These are phyloP conservation scores for Cassiopea xamachana DNA, from an alignment of 30 jellyfish, hydroid and myxozoan genomes.

Conservation along the genomic window DNA sequence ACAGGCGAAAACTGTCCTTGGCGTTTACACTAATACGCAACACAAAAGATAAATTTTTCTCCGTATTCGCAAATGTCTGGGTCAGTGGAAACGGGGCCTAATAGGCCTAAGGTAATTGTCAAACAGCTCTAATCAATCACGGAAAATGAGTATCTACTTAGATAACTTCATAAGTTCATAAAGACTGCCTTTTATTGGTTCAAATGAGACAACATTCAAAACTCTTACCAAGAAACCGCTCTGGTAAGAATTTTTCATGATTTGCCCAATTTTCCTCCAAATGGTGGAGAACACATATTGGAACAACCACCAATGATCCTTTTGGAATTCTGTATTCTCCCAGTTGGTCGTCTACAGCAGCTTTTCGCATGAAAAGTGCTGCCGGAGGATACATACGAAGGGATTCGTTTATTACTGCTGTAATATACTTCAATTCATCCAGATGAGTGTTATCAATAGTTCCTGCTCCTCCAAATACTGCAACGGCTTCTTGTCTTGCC, in stretches of 20 bases:
- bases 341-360: slow-evolving; percentile 45
- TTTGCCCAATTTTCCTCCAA: slow-evolving; percentile 64
- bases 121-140: too few relatives aligned
- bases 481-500: slow-evolving; percentile 57
- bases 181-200: background rate
- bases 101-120: too few relatives aligned
- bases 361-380: slow-evolving; percentile 40
- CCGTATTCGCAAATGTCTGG: too few relatives aligned
- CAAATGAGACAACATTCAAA: background rate
- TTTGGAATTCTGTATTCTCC: slow-evolving; percentile 70
- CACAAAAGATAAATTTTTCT: too few relatives aligned
- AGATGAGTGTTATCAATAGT: background rate
- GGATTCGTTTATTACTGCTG: slow-evolving; percentile 72
- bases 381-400: slow-evolving; percentile 72
- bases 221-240: slow-evolving; percentile 44
- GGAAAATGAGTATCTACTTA: too few relatives aligned
- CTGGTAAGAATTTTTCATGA: slow-evolving; percentile 62
- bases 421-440: slow-evolving; percentile 40
- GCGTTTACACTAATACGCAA: too few relatives aligned
- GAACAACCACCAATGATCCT: slow-evolving; percentile 45
- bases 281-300: slow-evolving; percentile 47
- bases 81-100: too few relatives aligned
- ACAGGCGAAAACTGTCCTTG: too few relatives aligned
- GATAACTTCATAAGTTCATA: too few relatives aligned
- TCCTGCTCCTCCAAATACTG: slow-evolving; percentile 22